A percentile compares a stretch with the other conserved stretches of the same genome.
phyloP scores from a whole-genome alignment of 92 coral and sea anemone genomes.

The Muricea muricata region DNA sequence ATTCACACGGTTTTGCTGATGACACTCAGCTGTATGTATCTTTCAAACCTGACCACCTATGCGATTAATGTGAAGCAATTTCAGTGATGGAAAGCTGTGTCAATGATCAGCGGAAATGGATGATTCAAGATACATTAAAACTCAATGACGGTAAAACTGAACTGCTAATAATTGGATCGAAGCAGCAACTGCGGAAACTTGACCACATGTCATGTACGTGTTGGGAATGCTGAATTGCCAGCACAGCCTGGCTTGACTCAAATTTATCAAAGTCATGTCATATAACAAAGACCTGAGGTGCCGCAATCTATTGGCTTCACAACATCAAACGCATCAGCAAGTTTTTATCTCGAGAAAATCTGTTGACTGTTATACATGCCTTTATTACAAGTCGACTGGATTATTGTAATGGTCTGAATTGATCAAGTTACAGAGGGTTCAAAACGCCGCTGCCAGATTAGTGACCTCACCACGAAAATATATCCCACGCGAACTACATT shows the following conservation, averaged over 20 bases:
- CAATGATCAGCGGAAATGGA: not conserved
- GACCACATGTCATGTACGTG: not conserved
- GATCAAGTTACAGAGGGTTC: conserved; percentile 4
- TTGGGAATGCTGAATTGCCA: not conserved
- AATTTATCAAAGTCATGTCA: not conserved
- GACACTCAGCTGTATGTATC: conserved; percentile 16
- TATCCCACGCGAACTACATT: not conserved
- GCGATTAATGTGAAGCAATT: not conserved
- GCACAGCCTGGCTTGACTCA: conserved; percentile 21
- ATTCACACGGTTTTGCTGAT: conserved; percentile 28
- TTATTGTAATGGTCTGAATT: conserved; percentile 32
- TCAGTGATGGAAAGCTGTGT: conserved; percentile 24
- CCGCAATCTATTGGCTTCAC: conserved; percentile 24
- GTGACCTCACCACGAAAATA: too few species aligned
- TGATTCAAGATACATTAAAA: not conserved
- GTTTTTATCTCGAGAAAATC: not conserved
- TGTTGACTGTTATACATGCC: conserved; percentile 34
- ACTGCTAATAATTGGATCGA: conserved; percentile 5
- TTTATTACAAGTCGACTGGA: conserved; percentile 41
- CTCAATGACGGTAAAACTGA: conserved; percentile 12
- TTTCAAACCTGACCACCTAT: conserved; percentile 2
- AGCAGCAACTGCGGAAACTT: not conserved
- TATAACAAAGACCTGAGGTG: conserved; percentile 36
- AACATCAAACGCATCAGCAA: conserved; percentile 29
- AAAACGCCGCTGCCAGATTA: not conserved